A percentile compares a stretch with the other conserved stretches of the same genome.
Evolutionary conservation across 1,140 invertebrate species (phyloP).

Genomic region (Drosophila aff.): DNA sequence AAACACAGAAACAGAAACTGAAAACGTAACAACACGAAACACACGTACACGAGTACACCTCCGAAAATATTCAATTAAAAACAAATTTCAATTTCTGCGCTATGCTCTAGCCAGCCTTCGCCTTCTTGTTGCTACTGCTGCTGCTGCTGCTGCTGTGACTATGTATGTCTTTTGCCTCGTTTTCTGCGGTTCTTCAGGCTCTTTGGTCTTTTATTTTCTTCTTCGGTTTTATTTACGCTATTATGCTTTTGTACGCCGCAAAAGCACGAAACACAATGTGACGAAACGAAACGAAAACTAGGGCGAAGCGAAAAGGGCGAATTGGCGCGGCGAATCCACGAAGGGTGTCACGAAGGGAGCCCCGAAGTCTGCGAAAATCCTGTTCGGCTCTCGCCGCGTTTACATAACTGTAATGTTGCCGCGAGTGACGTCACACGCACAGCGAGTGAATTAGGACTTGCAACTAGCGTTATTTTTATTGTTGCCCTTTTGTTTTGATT

Average conservation of each 20-base stretch:
- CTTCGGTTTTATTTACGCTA: slow-evolving; percentile 40
- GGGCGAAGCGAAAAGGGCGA: slow-evolving; percentile 25
- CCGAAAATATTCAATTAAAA: slow-evolving; percentile 66
- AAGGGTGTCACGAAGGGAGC: slow-evolving; percentile 14
- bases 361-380: slow-evolving; percentile 18
- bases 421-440: slow-evolving; percentile 66
- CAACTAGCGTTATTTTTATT: background rate
- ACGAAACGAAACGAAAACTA: slow-evolving; percentile 36
- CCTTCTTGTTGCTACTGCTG: slow-evolving; percentile 3
- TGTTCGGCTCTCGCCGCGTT: slow-evolving; percentile 30
- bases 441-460: slow-evolving; percentile 19
- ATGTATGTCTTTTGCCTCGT: slow-evolving; percentile 22
- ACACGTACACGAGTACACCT: slow-evolving; percentile 46
- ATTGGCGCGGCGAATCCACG: slow-evolving; percentile 13
- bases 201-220: slow-evolving; percentile 22
- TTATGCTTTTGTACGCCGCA: slow-evolving; percentile 56
- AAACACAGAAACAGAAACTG: slow-evolving; percentile 23
- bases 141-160: slow-evolving; percentile 3
- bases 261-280: slow-evolving; percentile 72
- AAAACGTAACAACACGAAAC: slow-evolving; percentile 25
- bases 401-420: slow-evolving; percentile 52
- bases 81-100: slow-evolving; percentile 61
- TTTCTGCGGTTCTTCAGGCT: slow-evolving; percentile 41
- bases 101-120: slow-evolving; percentile 4
- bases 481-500: slow-evolving; percentile 26